These are phyloP conservation scores for Casuarius casuarius DNA, from an alignment of 2,113 vertebrate genomes.

Conservation along the genomic window DNA sequence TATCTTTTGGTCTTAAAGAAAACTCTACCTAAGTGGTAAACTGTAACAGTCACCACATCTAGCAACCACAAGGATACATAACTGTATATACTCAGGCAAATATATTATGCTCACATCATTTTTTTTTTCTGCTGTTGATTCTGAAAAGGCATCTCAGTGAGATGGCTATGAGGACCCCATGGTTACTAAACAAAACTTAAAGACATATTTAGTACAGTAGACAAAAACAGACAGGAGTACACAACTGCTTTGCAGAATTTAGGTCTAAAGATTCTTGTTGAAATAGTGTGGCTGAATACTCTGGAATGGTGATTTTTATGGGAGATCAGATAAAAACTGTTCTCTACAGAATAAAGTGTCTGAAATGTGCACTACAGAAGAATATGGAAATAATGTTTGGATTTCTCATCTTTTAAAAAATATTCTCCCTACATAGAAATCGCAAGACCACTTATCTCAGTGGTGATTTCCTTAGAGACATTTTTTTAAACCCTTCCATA, in stretches of 20 bases:
- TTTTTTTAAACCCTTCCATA: background rate
- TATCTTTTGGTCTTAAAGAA: background rate
- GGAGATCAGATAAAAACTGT: background rate
- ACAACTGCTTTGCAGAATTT: background rate
- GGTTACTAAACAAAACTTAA: background rate
- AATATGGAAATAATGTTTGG: background rate
- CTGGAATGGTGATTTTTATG: background rate
- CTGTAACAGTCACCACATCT: background rate
- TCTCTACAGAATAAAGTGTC: background rate
- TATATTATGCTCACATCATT: background rate
- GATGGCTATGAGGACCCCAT: background rate
- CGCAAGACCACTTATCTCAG: background rate
- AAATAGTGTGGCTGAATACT: background rate
- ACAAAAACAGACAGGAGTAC: background rate
- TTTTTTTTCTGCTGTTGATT: background rate
- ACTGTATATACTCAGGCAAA: constrained; percentile 1
- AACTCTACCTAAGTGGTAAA: constrained; percentile 7
- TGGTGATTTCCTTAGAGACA: background rate
- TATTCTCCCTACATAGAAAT: background rate
- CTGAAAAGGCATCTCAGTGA: background rate
- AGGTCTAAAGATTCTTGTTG: background rate
- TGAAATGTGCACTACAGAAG: rapidly evolving
- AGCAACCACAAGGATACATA: background rate
- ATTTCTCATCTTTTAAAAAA: background rate
- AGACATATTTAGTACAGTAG: background rate